A percentile compares a stretch with the other conserved stretches of the same genome.
These are phyloP conservation scores for Spermophilus dauricus DNA, from an alignment of 2,113 vertebrate species.

Conservation along the genomic window DNA sequence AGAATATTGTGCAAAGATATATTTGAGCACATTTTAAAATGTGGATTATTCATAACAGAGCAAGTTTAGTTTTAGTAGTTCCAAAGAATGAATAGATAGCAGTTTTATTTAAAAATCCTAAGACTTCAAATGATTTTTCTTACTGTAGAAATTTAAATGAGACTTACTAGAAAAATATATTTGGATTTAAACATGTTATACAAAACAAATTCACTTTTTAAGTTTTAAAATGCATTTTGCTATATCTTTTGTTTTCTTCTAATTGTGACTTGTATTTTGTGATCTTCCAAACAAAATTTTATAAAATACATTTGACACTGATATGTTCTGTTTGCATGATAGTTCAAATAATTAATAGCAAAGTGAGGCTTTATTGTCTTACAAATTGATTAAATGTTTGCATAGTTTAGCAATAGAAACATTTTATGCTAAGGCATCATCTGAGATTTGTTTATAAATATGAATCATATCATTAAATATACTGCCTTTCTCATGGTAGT, in stretches of 20 bases:
- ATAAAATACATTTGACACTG: constrained; percentile 54
- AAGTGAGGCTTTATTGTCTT: constrained; percentile 62
- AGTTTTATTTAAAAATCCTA: background rate
- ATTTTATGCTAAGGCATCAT: constrained; percentile 18
- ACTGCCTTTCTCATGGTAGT: background rate
- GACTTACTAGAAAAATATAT: background rate
- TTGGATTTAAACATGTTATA: background rate
- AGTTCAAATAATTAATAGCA: constrained; percentile 55
- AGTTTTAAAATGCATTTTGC: background rate
- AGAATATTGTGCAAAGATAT: background rate
- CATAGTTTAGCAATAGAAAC: constrained; percentile 50
- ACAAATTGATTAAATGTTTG: constrained; percentile 53
- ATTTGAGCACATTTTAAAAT: background rate
- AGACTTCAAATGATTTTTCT: constrained; percentile 12
- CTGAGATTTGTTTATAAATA: constrained; percentile 34
- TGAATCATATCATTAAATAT: constrained; percentile 14
- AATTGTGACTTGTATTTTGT: background rate
- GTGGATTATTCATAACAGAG: background rate
- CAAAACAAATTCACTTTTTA: background rate
- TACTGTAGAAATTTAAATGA: background rate
- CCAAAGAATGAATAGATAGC: background rate
- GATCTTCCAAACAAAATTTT: constrained; percentile 22
- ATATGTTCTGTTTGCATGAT: background rate
- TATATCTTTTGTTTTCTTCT: background rate
- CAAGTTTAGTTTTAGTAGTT: constrained; percentile 4